Evolutionary conservation across 2,797 vertebrate genomes (phyloP), one percentile per base, ranked within the genome.

Genomic region (Megaceryle alcyon): DNA sequence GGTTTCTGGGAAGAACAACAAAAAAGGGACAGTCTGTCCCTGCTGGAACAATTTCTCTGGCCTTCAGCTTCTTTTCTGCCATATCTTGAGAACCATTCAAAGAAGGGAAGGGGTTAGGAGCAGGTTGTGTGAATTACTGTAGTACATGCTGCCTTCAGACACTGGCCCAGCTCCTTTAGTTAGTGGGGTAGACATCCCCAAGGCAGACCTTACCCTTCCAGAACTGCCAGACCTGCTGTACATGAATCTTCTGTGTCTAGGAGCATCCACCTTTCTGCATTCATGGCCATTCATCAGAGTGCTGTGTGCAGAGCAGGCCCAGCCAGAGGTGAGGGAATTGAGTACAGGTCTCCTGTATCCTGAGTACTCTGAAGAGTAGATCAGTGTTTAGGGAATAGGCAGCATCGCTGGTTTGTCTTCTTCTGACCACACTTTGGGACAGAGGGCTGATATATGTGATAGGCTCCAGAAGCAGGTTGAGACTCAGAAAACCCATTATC

Each of bases 401-500:
- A 56, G 51, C n/a, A 14, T 66, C 77, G 69, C 19, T 43, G 57
- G 43, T 68, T 71, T 72, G 19, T 43, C 7, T 61, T 69, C 65
- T 65, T 33, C 65, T 79, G 48, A 43, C 43, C 18, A 14, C 1
- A 0, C 48, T 85, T 75, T 71, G 53, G 37, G 60, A 78, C 73
- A 51, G 2, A 7, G 22, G 15, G 18, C 70, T 94, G 57, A 12
- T 12, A 39, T 41, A 28, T 0, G 0, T 3, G 14, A 20, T 29
- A 20, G 66, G 53, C 83, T 82, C 33, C 57, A 71, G 61, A 88
- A 39, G 16, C 2, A 8, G 65, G n/a, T 28, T n/a, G 26, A 65
- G 37, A 17, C 26, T 41, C 79, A n/a, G 15, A 48, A 82, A 88
- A 66, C 51, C 2, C 26, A 17, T 12, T 2, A 35, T 82, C 37